phyloP scores from a whole-genome alignment of 1,140 invertebrate species.

The Eupristina koningsbergeri region DNA sequence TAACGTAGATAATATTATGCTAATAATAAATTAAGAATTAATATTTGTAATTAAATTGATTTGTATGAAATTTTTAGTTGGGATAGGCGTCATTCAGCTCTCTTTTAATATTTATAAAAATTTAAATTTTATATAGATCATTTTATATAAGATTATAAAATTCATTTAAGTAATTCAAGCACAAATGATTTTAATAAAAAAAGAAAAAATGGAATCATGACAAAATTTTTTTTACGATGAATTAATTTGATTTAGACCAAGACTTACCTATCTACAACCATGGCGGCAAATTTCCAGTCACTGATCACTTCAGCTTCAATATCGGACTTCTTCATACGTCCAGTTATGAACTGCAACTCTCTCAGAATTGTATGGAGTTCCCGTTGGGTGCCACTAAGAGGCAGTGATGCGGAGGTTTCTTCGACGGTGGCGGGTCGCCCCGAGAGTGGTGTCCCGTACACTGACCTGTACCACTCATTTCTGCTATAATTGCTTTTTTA shows the following conservation, averaged over 20 bases:
- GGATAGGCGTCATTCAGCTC: not conserved
- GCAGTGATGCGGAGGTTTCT: constrained; percentile 73
- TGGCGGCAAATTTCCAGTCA: constrained; percentile 99
- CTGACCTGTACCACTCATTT: constrained; percentile 72
- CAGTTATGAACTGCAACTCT: constrained; percentile 95
- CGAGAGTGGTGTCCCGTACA: constrained; percentile 70
- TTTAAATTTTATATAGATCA: too few relatives aligned
- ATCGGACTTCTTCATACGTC: constrained; percentile 90
- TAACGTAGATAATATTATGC: too few relatives aligned
- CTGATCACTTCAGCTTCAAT: constrained; percentile 92
- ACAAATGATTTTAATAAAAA: too few relatives aligned
- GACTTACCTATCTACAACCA: constrained; percentile 94
- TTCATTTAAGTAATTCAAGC: too few relatives aligned
- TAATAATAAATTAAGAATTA: too few relatives aligned
- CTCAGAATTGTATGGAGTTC: constrained; percentile 89
- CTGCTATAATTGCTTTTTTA: constrained; percentile 70
- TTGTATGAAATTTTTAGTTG: too few relatives aligned
- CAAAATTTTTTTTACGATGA: too few relatives aligned
- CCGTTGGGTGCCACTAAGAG: constrained; percentile 74
- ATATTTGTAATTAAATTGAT: too few relatives aligned
- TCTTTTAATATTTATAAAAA: not conserved
- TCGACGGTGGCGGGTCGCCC: constrained; percentile 74
- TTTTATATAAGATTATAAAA: too few relatives aligned
- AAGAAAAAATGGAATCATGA: too few relatives aligned
- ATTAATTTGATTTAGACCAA: too few relatives aligned